Percentiles rank a stretch among this genome's conserved stretches.
phyloP scores from a whole-genome alignment of 2,888 invertebrate species.

The Melanostoma mellinum region DNA sequence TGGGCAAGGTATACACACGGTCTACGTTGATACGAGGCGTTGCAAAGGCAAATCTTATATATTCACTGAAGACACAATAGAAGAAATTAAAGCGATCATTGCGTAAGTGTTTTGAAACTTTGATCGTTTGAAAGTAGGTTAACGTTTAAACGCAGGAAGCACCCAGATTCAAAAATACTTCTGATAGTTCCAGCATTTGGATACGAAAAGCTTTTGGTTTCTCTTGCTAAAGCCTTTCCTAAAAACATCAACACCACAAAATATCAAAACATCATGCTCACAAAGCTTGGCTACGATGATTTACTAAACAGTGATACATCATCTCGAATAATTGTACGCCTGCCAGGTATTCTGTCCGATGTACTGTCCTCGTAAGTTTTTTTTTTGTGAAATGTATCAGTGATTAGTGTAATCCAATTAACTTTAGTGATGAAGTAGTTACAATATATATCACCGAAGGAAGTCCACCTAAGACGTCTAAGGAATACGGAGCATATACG shows the following conservation, averaged over 20 bases:
- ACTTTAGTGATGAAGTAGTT: conserved; percentile 13
- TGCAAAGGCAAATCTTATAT: conserved; percentile 40
- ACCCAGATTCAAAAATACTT: conserved; percentile 24
- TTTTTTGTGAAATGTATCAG: conserved; percentile 12
- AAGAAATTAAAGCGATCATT: conserved; percentile 51
- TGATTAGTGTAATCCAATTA: conserved; percentile 35
- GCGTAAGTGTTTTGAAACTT: conserved; percentile 16
- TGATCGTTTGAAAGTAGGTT: background rate
- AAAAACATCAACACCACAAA: conserved; percentile 32
- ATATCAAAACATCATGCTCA: conserved; percentile 39
- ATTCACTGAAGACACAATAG: conserved; percentile 47
- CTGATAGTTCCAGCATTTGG: conserved; percentile 52
- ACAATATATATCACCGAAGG: conserved; percentile 49
- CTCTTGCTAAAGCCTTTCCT: conserved; percentile 41
- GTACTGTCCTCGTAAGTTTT: too few relatives aligned
- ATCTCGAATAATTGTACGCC: conserved; percentile 22
- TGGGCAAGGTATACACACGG: conserved; percentile 41
- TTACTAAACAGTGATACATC: background rate
- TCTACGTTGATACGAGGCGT: conserved; percentile 43
- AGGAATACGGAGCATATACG: conserved; percentile 32
- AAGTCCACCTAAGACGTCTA: background rate
- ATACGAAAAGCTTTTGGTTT: conserved; percentile 44
- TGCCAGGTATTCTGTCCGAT: conserved; percentile 32
- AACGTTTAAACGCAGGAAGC: conserved; percentile 2
- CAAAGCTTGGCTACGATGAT: conserved; percentile 32